Evolutionary conservation across 2,113 vertebrate genomes (phyloP).

Genomic region (Lucifuga dentata): DNA sequence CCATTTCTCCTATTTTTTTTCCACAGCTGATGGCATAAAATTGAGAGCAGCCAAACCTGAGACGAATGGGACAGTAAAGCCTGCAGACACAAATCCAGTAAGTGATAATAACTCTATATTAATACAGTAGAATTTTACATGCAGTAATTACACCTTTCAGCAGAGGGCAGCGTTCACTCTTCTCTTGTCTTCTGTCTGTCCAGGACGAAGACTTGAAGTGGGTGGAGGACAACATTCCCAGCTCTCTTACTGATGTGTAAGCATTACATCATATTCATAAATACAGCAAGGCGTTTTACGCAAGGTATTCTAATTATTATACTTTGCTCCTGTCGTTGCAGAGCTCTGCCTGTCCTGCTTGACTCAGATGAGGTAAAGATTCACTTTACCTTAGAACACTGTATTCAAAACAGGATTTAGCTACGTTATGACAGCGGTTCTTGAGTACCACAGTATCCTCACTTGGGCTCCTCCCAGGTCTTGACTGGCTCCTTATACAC

Average conservation of each 20-base stretch:
- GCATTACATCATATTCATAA: slow-evolving; percentile 37
- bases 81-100: slow-evolving; percentile 78
- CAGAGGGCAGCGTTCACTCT: slow-evolving; percentile 67
- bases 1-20: not conserved
- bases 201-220: slow-evolving; percentile 88
- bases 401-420: too few species aligned
- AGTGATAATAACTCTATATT: slow-evolving; percentile 63
- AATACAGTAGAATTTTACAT: too few species aligned
- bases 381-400: too few species aligned
- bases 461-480: too few species aligned
- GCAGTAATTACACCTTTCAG: slow-evolving; percentile 37
- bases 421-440: too few species aligned
- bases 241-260: slow-evolving; percentile 85
- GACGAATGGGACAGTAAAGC: slow-evolving; percentile 83
- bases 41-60: slow-evolving; percentile 83
- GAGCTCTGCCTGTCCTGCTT: slow-evolving; percentile 85
- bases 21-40: slow-evolving; percentile 89
- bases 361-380: slow-evolving; percentile 86
- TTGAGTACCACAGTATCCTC: too few species aligned
- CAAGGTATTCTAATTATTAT: slow-evolving; percentile 21
- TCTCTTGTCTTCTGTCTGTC: slow-evolving; percentile 17
- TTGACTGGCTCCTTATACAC: too few species aligned
- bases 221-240: slow-evolving; percentile 88
- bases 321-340: slow-evolving; percentile 50
- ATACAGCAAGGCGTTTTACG: not conserved